Conservation (phyloP, 2,113 vertebrate genomes). For the Pantherophis guttatus region DNA sequence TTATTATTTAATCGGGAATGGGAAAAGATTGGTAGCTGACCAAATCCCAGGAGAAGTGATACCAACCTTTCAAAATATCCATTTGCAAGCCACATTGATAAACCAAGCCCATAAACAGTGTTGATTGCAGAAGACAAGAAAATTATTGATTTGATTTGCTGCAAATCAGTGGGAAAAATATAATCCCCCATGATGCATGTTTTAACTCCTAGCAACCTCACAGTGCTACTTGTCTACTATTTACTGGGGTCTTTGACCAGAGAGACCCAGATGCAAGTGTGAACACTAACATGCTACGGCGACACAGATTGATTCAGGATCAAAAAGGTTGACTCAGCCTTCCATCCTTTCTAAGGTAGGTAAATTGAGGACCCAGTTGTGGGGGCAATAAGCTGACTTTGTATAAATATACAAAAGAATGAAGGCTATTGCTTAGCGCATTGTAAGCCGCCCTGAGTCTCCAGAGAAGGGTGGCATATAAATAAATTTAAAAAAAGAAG, state of each 20-base stretch:
- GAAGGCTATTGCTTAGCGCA: too few relatives aligned
- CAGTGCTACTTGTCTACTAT: neutral
- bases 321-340: neutral
- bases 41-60: neutral
- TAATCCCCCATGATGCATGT: neutral
- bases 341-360: too few relatives aligned
- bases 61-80: neutral
- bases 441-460: too few relatives aligned
- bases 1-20: neutral
- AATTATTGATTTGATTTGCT: neutral
- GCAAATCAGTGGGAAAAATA: neutral
- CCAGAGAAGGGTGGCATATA: too few relatives aligned
- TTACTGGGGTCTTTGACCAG: neutral
- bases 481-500: neutral
- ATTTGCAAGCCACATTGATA: neutral
- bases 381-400: too few relatives aligned
- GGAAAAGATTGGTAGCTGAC: neutral
- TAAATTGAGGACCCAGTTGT: too few relatives aligned
- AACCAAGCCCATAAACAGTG: neutral
- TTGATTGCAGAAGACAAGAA: neutral
- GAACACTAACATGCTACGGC: neutral
- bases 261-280: neutral
- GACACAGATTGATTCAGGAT: neutral
- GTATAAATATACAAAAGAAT: too few relatives aligned
- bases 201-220: neutral